A percentile compares a stretch with the other conserved stretches of the same genome.
phyloP scores from a whole-genome alignment of 2,797 vertebrate genomes.

The Halcyon chelicuti region DNA sequence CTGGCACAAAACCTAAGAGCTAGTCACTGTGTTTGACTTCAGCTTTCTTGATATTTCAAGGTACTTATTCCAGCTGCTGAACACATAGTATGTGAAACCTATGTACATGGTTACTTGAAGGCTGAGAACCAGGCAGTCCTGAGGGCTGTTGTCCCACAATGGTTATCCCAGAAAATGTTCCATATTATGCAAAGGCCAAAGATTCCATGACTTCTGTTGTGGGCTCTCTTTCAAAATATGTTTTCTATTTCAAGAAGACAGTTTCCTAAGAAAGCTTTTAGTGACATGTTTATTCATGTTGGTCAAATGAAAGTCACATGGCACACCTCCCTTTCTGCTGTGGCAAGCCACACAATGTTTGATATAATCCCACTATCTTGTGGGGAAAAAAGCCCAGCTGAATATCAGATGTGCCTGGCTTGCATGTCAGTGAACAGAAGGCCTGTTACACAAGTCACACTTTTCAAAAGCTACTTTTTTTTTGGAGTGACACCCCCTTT shows the following conservation, averaged over 20 bases:
- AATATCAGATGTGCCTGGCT: slow-evolving; percentile 57
- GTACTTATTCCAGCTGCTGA: slow-evolving; percentile 57
- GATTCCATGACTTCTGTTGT: slow-evolving; percentile 71
- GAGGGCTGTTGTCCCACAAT: slow-evolving; percentile 31
- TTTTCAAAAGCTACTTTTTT: slow-evolving; percentile 21
- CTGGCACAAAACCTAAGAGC: slow-evolving; percentile 27
- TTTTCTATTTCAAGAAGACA: slow-evolving; percentile 51
- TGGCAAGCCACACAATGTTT: slow-evolving; percentile 3
- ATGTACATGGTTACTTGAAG: not conserved
- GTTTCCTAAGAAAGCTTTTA: slow-evolving; percentile 66
- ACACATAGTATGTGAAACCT: not conserved
- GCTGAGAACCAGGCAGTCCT: slow-evolving; percentile 14
- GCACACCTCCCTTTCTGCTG: slow-evolving; percentile 46
- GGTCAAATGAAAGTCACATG: slow-evolving; percentile 54
- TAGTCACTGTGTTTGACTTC: slow-evolving; percentile 14
- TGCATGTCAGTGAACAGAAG: slow-evolving; percentile 44
- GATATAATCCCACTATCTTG: slow-evolving; percentile 53
- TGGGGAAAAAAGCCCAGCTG: slow-evolving; percentile 14
- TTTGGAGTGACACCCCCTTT: not conserved
- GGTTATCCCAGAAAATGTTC: slow-evolving; percentile 55
- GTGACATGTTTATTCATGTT: slow-evolving; percentile 29
- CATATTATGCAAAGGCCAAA: slow-evolving; percentile 59
- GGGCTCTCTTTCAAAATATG: slow-evolving; percentile 63
- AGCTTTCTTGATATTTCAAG: slow-evolving; percentile 40
- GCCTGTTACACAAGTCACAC: slow-evolving; percentile 24